These are phyloP conservation scores for Sitobion miscanthi DNA, from an alignment of 1,140 invertebrate genomes.

Conservation along the genomic window DNA sequence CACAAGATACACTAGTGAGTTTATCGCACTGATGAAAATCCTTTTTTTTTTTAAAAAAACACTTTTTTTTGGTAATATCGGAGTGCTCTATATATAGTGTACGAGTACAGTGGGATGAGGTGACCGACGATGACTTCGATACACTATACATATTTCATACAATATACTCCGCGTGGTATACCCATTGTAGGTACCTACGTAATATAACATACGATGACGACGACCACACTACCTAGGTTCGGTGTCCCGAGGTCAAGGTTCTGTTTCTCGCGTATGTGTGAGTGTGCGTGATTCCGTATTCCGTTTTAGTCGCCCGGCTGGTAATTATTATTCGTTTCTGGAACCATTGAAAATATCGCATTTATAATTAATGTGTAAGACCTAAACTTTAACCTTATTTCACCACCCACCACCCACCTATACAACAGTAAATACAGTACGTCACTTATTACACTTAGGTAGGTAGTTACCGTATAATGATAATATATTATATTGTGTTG, in stretches of 20 bases:
- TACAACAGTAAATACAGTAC: not conserved
- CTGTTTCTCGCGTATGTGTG: not conserved
- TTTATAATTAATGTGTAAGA: not conserved
- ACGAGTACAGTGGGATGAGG: not conserved
- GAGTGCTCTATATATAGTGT: too few species aligned
- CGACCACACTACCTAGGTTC: not conserved
- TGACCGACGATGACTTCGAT: not conserved
- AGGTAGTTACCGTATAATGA: not conserved
- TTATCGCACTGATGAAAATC: not conserved
- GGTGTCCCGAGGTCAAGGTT: conserved; percentile 26
- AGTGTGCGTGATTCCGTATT: not conserved
- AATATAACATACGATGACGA: not conserved
- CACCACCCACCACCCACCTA: not conserved
- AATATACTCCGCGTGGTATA: not conserved
- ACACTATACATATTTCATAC: not conserved
- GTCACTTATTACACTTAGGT: not conserved
- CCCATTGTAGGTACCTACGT: not conserved
- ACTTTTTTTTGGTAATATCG: not conserved
- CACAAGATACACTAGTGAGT: not conserved
- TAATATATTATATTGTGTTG: not conserved
- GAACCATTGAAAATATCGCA: not conserved
- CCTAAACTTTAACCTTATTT: not conserved
- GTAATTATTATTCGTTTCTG: conserved; percentile 40
- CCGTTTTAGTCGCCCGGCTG: not conserved
- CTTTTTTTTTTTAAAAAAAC: not conserved